Percentiles rank a stretch among this genome's conserved stretches.
Conservation (phyloP, 1,140 invertebrate species). For the Centruroides vittatus region DNA sequence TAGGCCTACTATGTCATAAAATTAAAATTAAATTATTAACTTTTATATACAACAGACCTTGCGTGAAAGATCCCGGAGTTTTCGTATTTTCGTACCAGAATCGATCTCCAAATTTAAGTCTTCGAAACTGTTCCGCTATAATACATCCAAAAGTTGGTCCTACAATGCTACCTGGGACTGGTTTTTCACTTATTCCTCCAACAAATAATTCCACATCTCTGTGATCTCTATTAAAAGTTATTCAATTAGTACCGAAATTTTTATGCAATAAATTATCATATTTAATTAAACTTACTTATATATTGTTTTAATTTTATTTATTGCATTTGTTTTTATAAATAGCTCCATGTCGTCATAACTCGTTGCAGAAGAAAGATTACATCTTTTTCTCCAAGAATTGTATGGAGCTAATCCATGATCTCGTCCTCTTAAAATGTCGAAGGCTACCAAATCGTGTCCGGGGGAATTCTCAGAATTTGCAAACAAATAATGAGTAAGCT, state of each 20-base stretch:
- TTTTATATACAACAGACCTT: constrained; percentile 6
- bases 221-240: constrained; percentile 23
- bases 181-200: constrained; percentile 43
- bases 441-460: constrained; percentile 80
- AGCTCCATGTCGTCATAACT: constrained; percentile 45
- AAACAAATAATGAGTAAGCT: too few species aligned
- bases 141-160: constrained; percentile 94
- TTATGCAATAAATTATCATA: too few species aligned
- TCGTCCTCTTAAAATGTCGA: constrained; percentile 88
- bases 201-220: constrained; percentile 50
- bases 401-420: constrained; percentile 91
- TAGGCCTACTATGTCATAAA: too few species aligned
- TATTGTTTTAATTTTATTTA: constrained; percentile 35
- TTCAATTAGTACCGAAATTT: not conserved
- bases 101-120: constrained; percentile 48
- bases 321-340: constrained; percentile 35
- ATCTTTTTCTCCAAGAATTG: constrained; percentile 65
- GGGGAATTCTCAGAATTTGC: constrained; percentile 29
- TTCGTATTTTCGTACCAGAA: constrained; percentile 30
- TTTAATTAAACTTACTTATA: too few species aligned
- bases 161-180: constrained; percentile 60
- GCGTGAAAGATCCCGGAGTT: constrained; percentile 13
- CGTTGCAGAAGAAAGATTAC: constrained; percentile 49
- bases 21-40: not conserved
- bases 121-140: constrained; percentile 82